These are phyloP conservation scores for Heliopora coerulea DNA, from an alignment of 92 coral and sea anemone species.

Conservation along the genomic window DNA sequence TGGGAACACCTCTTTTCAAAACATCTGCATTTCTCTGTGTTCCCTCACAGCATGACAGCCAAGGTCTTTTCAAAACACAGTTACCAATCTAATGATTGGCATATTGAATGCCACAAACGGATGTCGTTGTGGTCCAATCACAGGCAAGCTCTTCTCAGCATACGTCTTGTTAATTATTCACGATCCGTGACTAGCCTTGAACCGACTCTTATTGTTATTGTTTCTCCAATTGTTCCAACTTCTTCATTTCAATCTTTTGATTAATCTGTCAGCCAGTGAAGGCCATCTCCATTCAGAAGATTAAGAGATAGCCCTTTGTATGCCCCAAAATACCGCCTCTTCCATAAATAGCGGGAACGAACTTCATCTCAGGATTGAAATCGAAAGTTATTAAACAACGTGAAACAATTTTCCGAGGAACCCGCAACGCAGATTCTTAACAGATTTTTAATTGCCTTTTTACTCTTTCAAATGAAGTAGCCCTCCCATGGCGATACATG, in stretches of 20 bases:
- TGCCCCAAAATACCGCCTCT: slow-evolving; percentile 20
- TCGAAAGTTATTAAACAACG: slow-evolving; percentile 3
- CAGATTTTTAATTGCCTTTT: slow-evolving; percentile 45
- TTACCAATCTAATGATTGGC: slow-evolving; percentile 46
- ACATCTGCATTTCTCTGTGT: slow-evolving; percentile 50
- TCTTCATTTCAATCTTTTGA: slow-evolving; percentile 35
- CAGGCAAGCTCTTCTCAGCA: slow-evolving; percentile 12
- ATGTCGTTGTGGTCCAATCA: slow-evolving; percentile 29
- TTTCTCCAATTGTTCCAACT: slow-evolving; percentile 19
- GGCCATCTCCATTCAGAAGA: slow-evolving; percentile 36
- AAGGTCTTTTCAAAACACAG: slow-evolving; percentile 40
- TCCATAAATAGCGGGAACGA: background rate
- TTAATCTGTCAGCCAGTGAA: slow-evolving; percentile 41
- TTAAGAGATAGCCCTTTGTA: slow-evolving; percentile 40
- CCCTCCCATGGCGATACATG: slow-evolving; percentile 25
- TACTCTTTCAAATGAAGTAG: slow-evolving; percentile 37
- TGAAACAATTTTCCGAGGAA: background rate
- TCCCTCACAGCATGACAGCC: slow-evolving; percentile 44
- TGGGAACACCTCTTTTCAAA: slow-evolving; percentile 49
- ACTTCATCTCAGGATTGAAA: slow-evolving; percentile 14
- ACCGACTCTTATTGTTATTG: slow-evolving; percentile 34
- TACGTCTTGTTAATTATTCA: slow-evolving; percentile 43
- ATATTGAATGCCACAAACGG: slow-evolving; percentile 39
- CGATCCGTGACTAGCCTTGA: slow-evolving; percentile 38
- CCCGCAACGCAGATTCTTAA: slow-evolving; percentile 23